Conservation (phyloP, 2,797 vertebrate genomes). For the Rhinoraja longicauda region DNA sequence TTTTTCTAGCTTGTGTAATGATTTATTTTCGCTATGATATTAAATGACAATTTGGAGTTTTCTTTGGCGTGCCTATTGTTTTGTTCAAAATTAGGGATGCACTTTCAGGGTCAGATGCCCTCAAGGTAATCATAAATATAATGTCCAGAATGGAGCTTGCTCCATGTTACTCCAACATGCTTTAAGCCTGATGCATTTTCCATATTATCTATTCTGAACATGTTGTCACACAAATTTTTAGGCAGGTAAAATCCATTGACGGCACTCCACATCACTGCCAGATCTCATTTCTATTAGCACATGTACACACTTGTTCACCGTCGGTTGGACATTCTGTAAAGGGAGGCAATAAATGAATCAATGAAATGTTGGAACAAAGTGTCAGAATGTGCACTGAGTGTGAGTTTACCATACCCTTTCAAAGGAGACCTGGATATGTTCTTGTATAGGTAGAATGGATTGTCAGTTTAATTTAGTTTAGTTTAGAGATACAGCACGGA, state of each 20-base stretch:
- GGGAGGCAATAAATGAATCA: not conserved
- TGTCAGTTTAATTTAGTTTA: not conserved
- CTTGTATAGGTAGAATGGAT: not conserved
- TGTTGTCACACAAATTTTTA: not conserved
- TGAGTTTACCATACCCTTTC: not conserved
- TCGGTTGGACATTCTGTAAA: not conserved
- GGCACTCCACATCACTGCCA: not conserved
- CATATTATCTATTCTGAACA: not conserved
- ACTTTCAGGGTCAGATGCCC: not conserved
- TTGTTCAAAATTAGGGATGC: not conserved
- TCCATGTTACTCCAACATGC: not conserved
- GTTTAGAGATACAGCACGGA: no score
- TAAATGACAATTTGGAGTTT: not conserved
- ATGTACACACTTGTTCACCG: not conserved
- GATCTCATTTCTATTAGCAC: not conserved
- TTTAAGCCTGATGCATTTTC: not conserved
- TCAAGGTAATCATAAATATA: not conserved
- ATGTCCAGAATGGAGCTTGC: not conserved
- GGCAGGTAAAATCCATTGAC: not conserved
- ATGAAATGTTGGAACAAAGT: not conserved
- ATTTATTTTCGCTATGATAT: no score
- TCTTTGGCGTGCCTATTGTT: not conserved
- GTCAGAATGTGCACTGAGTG: not conserved
- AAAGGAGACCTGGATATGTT: not conserved
- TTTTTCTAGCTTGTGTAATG: not conserved